Conservation (phyloP, 92 coral and sea anemone species). For the Phymanthus crucifer region DNA sequence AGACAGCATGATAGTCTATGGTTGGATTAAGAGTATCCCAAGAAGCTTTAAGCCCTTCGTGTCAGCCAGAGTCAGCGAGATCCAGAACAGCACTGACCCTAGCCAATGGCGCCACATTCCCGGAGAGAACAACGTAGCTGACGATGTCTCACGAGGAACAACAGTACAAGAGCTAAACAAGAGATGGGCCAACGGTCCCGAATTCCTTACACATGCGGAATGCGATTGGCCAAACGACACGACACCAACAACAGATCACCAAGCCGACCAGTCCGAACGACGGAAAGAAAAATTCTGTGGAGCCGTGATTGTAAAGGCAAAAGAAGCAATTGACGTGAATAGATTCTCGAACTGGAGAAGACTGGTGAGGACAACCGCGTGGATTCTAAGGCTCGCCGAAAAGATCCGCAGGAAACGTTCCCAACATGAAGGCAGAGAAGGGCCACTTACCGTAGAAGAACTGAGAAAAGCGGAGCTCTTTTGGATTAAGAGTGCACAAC, state of each 20-base stretch:
- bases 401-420: constrained; percentile 15
- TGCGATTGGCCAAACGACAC: constrained; percentile 34
- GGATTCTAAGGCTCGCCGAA: constrained; percentile 28
- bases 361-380: constrained; percentile 40
- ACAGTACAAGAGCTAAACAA: constrained; percentile 32
- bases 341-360: constrained; percentile 53
- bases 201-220: constrained; percentile 40
- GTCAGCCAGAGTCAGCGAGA: constrained; percentile 50
- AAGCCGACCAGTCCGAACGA: not conserved
- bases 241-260: not conserved
- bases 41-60: constrained; percentile 58
- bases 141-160: constrained; percentile 51
- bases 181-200: constrained; percentile 54
- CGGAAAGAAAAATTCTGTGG: constrained; percentile 11
- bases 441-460: constrained; percentile 48
- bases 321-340: constrained; percentile 24
- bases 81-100: constrained; percentile 51
- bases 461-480: constrained; percentile 35
- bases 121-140: constrained; percentile 51
- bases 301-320: not conserved
- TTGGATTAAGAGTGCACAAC: constrained; percentile 49
- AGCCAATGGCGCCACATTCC: constrained; percentile 55
- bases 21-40: constrained; percentile 54
- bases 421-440: constrained; percentile 14
- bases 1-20: constrained; percentile 45